These are phyloP conservation scores for Bettongia penicillata DNA, from an alignment of 2,113 vertebrate species.

Conservation along the genomic window DNA sequence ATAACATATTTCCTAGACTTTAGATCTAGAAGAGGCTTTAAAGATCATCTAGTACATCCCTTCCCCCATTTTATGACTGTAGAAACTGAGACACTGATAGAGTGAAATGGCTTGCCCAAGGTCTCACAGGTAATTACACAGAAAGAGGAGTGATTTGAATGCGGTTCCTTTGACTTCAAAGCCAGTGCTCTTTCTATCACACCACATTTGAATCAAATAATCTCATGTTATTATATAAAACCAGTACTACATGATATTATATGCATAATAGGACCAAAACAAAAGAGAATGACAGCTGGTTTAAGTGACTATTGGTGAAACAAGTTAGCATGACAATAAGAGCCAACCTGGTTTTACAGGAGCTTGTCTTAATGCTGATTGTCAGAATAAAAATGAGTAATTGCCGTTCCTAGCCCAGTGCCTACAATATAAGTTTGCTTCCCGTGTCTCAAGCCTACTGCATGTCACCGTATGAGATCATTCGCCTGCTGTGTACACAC, in stretches of 20 bases:
- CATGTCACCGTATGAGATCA: not conserved
- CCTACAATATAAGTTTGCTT: not conserved
- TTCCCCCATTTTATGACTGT: not conserved
- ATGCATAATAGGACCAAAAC: not conserved
- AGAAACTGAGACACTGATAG: not conserved
- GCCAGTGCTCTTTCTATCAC: not conserved
- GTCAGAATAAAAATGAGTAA: not conserved
- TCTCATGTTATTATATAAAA: not conserved
- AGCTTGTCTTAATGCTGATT: not conserved
- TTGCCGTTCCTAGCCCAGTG: not conserved
- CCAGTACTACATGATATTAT: no score
- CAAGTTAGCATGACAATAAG: not conserved
- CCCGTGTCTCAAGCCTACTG: not conserved
- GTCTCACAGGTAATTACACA: not conserved
- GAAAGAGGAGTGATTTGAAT: not conserved
- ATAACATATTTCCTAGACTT: not conserved
- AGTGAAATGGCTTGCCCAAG: not conserved
- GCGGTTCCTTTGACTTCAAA: not conserved
- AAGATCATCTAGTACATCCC: not conserved
- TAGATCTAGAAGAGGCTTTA: not conserved
- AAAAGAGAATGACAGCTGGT: not conserved
- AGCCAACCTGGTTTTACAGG: not conserved
- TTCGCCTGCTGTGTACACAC: not conserved
- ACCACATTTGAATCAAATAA: not conserved
- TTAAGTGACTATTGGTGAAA: not conserved